Conservation (phyloP, 1,140 invertebrate species). For the Dreissena rostriformis region DNA sequence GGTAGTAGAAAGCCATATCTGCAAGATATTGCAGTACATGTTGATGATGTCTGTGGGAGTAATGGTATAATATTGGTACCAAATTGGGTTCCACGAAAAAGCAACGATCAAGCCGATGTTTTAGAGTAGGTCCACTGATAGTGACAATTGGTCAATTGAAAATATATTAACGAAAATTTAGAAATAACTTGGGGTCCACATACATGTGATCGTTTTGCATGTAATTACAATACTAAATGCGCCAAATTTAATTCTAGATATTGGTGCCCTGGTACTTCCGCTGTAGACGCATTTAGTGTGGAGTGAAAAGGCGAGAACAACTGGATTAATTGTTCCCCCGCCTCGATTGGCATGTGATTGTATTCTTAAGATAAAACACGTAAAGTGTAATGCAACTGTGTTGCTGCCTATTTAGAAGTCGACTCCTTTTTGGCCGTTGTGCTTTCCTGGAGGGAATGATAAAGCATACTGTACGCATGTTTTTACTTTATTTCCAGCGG, state of each 20-base stretch:
- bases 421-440: constrained; percentile 19
- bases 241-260: constrained; percentile 37
- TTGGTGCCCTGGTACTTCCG: constrained; percentile 39
- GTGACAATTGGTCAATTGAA: constrained; percentile 40
- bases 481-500: background rate
- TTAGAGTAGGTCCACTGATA: constrained; percentile 20
- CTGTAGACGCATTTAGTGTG: constrained; percentile 32
- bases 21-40: constrained; percentile 20
- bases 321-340: constrained; percentile 45
- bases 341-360: constrained; percentile 3
- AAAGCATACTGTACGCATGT: background rate
- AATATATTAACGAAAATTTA: constrained; percentile 12
- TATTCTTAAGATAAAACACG: constrained; percentile 3
- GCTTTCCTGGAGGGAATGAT: background rate
- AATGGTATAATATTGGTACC: constrained; percentile 25
- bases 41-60: constrained; percentile 12
- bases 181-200: constrained; percentile 29
- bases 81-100: constrained; percentile 44
- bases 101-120: constrained; percentile 27
- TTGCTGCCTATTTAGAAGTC: constrained; percentile 29
- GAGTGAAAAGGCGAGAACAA: background rate
- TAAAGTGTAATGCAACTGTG: background rate
- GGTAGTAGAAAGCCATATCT: constrained; percentile 12
- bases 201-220: constrained; percentile 26
- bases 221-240: constrained; percentile 39